These are phyloP conservation scores for Ascaphus truei DNA, from an alignment of 2,113 vertebrate species.

Conservation along the genomic window DNA sequence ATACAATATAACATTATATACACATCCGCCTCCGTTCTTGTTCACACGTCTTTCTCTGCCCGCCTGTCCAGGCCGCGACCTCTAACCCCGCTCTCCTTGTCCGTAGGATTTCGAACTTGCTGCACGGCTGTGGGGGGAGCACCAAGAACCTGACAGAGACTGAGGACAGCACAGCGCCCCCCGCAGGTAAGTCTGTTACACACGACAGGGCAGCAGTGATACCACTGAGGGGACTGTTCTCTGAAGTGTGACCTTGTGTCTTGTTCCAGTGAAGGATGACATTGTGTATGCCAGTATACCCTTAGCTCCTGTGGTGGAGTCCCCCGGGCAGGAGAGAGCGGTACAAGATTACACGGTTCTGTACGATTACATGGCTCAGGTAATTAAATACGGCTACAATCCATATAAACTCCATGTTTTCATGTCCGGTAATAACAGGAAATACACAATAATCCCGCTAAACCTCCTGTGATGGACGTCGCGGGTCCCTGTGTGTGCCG, in stretches of 20 bases:
- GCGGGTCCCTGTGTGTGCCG: too few species aligned
- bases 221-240: too few species aligned
- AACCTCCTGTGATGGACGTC: too few species aligned
- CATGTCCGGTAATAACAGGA: too few species aligned
- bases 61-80: neutral
- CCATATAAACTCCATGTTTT: too few species aligned
- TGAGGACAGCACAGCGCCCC: constrained; percentile 32
- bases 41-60: neutral
- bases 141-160: constrained; percentile 33
- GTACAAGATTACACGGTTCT: constrained; percentile 65
- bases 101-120: constrained; percentile 51
- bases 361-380: constrained; percentile 88
- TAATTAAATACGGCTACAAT: too few species aligned
- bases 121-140: constrained; percentile 45
- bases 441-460: too few species aligned
- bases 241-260: too few species aligned
- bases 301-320: constrained; percentile 21
- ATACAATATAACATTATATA: too few species aligned
- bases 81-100: constrained; percentile 32
- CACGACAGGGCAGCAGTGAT: too few species aligned
- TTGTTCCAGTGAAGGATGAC: constrained; percentile 55
- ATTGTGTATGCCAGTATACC: constrained; percentile 59
- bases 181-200: constrained; percentile 48
- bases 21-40: too few species aligned
- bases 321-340: neutral